Evolutionary conservation across 2,797 vertebrate species (phyloP), one percentile per base, ranked within the genome.

Genomic region (Sarcoramphus papa): DNA sequence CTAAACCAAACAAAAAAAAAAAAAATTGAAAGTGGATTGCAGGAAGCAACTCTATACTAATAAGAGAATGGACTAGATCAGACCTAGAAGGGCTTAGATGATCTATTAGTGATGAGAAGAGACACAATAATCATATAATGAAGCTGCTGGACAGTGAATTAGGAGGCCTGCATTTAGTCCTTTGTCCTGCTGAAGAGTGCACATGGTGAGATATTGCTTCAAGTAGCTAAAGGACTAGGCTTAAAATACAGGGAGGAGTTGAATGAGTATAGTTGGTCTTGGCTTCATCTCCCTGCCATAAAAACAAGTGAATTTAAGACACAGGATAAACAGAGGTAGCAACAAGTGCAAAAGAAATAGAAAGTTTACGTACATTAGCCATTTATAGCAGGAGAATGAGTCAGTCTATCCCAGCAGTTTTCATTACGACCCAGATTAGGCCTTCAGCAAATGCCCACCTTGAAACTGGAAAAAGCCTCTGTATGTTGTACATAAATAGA

Each of bases 401-500:
- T 87, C 92, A 85, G 65, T 4, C 65, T 81, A 14, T 53, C 69
- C 84, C 92, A 57, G 87, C 41, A 65, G 40, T 41, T 90, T 90
- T 82, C 84, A 63, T 41, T 51, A 69, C 1, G 5, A 33, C 23
- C 37, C 59, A 50, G 83, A 79, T 74, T 11, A 81, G 43, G 76
- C 40, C 92, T 90, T 74, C 77, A 79, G 85, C 69, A 88, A 86
- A 81, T 91, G 74, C 64, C 92, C 81, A 89, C 95, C 95, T 92
- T 73, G 90, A 87, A 84, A 78, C 47, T 92, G 92, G 88, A 86
- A 95, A 92, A 92, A 82, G 57, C 65, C n/a, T 81, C 92, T 81
- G 87, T 57, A 35, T 12, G 1, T 20, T 31, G 47, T 33, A 63
- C 15, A 68, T 31, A 95, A 96, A 94, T 37, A 87, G 85, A 89